Base-by-base conservation (phyloP, 2,888 invertebrate species). In the Galeopsomyia nigrocyanea region DNA sequence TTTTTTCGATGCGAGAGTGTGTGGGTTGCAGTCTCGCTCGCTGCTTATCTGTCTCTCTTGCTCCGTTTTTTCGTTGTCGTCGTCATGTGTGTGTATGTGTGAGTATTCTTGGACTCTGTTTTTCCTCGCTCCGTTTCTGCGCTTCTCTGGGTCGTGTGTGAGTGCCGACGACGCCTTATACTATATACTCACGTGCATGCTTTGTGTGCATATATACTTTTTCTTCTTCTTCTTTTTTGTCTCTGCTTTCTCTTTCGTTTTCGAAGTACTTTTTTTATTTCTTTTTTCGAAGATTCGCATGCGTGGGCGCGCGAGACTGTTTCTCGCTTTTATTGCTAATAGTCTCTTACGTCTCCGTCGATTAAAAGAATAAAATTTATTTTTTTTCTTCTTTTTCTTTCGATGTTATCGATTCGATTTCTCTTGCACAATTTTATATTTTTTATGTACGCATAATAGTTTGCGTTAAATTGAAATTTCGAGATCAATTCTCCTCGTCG, bases 21-120 rank as follows among this genome's bases (percentile, higher is more conserved):
- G n/a, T 87, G 88, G 77, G 78, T 39, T 78, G 79, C 80, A 81
- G n/a, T n/a, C 81, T 80, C 78, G 76, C 80, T 77, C 67, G 61
- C 31, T 69, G 56, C 74, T 76, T 73, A 31, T 31, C 65, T 17
- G 64, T 78, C 77, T 74, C 63, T 75, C 68, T 67, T 31, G 63
- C 58, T 74, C 58, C 57, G 10, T 68, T 71, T 46, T 49, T 14
- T 26, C 16, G 19, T n/a, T 49, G 55, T 68, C 16, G 19, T n/a
- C 50, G 56, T 61, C 17, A 39, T 21, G 1, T 10, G 0, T 10
- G 21, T 21, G n/a, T 26, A 46, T 14, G 57, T 22, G 50, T 39
- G 26, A 14, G 21, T 21, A 60, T 61, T 64, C 39, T 39, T 39
- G 13, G 39, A 39, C 39, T 26, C 26, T 39, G 39, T 39, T 39